These are phyloP conservation scores for Therioaphis trifolii DNA, from an alignment of 2,888 invertebrate species.

Conservation along the genomic window DNA sequence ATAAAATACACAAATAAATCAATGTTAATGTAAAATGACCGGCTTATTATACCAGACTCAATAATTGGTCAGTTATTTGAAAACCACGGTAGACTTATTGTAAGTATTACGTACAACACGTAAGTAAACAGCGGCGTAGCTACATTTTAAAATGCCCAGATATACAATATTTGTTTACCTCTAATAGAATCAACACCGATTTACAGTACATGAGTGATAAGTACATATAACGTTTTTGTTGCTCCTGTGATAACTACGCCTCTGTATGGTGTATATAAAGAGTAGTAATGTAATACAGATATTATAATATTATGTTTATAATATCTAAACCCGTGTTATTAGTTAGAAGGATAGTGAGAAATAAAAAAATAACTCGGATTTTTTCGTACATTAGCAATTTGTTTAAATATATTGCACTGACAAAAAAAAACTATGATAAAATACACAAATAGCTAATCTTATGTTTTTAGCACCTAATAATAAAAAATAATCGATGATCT, in stretches of 20 bases:
- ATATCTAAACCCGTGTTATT: no score
- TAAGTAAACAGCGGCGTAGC: neutral
- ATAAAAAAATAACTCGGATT: conserved; percentile 36
- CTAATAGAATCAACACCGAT: no score
- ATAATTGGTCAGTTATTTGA: neutral
- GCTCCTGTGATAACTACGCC: no score
- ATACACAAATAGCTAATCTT: conserved; percentile 53
- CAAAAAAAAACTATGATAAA: conserved; percentile 48
- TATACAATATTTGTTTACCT: no score
- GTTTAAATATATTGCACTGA: conserved; percentile 50
- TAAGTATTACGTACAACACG: neutral
- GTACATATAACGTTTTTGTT: no score
- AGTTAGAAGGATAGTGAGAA: neutral
- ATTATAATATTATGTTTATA: no score
- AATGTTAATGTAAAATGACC: conserved; percentile 13
- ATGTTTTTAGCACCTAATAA: conserved; percentile 59
- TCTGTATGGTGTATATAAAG: neutral
- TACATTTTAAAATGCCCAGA: no score
- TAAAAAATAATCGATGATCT: conserved; percentile 56
- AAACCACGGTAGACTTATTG: neutral
- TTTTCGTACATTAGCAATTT: conserved; percentile 36
- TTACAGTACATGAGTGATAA: no score
- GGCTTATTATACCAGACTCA: neutral
- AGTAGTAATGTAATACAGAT: neutral
- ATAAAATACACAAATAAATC: conserved; percentile 45